Percentiles rank a stretch among this genome's conserved stretches.
Conservation (phyloP, 2,888 invertebrate species). For the Euspilapteryx auroguttella region DNA sequence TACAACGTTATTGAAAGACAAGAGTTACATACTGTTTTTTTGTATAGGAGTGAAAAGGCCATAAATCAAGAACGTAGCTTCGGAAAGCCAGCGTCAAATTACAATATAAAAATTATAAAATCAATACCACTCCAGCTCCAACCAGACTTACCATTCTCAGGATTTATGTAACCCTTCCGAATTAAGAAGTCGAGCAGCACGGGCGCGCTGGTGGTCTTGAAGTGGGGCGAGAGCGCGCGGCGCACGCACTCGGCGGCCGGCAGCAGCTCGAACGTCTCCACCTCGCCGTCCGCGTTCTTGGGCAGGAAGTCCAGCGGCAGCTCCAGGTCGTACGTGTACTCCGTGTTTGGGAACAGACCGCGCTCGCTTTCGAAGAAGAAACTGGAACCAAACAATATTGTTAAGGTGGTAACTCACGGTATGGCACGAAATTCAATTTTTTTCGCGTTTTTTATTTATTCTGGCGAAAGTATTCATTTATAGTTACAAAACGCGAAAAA, state of each 20-base stretch:
- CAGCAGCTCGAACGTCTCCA: slow-evolving; percentile 85
- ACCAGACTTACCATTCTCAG: slow-evolving; percentile 88
- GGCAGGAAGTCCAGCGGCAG: slow-evolving; percentile 88
- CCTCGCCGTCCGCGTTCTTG: slow-evolving; percentile 93
- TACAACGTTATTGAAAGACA: no score
- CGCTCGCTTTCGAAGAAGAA: slow-evolving; percentile 92
- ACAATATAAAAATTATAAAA: no score
- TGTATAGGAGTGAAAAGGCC: no score
- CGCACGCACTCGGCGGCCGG: slow-evolving; percentile 83
- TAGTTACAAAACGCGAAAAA: no score
- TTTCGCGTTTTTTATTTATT: no score
- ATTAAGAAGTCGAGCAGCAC: slow-evolving; percentile 91
- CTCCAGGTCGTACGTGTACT: slow-evolving; percentile 92
- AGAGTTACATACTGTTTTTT: no score
- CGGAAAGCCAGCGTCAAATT: no score
- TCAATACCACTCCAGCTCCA: no score
- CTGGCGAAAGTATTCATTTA: no score
- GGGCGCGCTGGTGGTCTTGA: slow-evolving; percentile 93
- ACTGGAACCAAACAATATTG: slow-evolving; percentile 53
- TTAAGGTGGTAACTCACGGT: no score
- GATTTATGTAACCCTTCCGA: slow-evolving; percentile 84
- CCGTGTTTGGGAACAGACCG: slow-evolving; percentile 92
- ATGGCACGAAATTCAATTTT: no score
- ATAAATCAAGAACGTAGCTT: no score
- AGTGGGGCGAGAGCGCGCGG: slow-evolving; percentile 78